Evolutionary conservation across 2,888 invertebrate species (phyloP).

Genomic region (Seladonia tumulorum): DNA sequence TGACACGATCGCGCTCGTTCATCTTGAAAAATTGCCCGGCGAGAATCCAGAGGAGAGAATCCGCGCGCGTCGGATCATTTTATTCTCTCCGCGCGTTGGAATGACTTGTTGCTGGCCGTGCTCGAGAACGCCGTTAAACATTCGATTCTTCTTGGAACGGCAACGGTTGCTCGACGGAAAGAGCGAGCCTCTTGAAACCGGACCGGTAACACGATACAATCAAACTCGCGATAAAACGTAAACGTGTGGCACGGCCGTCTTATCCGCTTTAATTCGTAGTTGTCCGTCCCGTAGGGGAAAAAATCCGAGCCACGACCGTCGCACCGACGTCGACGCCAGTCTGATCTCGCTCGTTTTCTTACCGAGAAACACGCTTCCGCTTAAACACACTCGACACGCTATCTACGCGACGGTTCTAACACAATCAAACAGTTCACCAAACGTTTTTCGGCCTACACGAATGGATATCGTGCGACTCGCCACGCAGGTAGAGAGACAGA

Average conservation of each 20-base stretch:
- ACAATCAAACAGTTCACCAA: not conserved
- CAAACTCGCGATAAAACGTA: not conserved
- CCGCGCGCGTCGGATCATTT: not conserved
- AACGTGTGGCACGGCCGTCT: not conserved
- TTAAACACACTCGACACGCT: not conserved
- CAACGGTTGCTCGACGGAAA: not conserved
- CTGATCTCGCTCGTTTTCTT: conserved; percentile 7
- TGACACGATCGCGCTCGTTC: conserved; percentile 23
- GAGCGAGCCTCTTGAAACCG: not conserved
- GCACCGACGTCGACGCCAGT: conserved; percentile 42
- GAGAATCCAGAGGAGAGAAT: conserved; percentile 11
- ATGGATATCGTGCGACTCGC: not conserved
- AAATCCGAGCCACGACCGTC: conserved; percentile 22
- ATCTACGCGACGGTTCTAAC: not conserved
- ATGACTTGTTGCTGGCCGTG: conserved; percentile 8
- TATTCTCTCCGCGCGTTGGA: not conserved
- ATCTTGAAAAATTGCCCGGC: conserved; percentile 22
- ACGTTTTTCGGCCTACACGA: conserved; percentile 1
- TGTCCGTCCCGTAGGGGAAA: not conserved
- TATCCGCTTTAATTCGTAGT: not conserved
- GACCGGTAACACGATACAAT: not conserved
- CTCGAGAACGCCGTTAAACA: not conserved
- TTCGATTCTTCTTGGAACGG: not conserved
- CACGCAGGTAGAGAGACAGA: conserved; percentile 13
- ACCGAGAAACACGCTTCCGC: not conserved